A percentile compares a stretch with the other conserved stretches of the same genome.
Conservation (phyloP, 2,888 invertebrate species). For the Leucozona laternaria region DNA sequence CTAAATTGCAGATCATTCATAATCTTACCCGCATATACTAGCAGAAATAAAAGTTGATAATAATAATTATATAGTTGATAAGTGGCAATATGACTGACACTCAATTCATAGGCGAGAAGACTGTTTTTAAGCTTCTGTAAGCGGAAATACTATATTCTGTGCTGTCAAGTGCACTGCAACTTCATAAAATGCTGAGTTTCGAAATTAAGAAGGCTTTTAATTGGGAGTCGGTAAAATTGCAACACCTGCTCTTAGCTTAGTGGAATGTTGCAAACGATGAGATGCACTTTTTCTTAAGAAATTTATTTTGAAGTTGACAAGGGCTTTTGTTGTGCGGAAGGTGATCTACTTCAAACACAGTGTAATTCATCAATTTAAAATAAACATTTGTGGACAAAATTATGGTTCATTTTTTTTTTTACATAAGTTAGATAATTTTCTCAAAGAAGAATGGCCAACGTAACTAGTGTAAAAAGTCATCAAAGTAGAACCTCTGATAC, state of each 20-base stretch:
- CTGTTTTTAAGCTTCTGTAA: background rate
- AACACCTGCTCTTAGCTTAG: background rate
- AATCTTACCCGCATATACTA: background rate
- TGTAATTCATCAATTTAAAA: too few relatives aligned
- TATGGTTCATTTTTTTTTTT: too few relatives aligned
- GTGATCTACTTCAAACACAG: background rate
- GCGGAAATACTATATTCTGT: constrained; percentile 1
- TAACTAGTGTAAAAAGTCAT: too few relatives aligned
- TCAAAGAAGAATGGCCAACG: too few relatives aligned
- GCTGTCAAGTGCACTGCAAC: background rate
- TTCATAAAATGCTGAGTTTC: constrained; percentile 7
- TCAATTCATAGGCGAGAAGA: background rate
- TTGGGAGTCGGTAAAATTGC: background rate
- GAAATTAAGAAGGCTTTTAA: background rate
- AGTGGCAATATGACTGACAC: background rate
- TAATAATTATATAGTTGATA: background rate
- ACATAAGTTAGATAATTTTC: too few relatives aligned
- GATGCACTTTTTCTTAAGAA: background rate
- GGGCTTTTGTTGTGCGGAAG: background rate
- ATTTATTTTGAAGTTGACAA: background rate
- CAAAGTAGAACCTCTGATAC: too few relatives aligned
- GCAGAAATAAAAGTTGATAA: background rate
- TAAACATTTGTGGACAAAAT: too few relatives aligned
- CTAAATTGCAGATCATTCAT: constrained; percentile 1
- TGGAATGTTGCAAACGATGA: constrained; percentile 6